Percentiles rank a stretch among this genome's conserved stretches.
phyloP scores from a whole-genome alignment of 2,113 vertebrate genomes.

The Hemiprocne comata region DNA sequence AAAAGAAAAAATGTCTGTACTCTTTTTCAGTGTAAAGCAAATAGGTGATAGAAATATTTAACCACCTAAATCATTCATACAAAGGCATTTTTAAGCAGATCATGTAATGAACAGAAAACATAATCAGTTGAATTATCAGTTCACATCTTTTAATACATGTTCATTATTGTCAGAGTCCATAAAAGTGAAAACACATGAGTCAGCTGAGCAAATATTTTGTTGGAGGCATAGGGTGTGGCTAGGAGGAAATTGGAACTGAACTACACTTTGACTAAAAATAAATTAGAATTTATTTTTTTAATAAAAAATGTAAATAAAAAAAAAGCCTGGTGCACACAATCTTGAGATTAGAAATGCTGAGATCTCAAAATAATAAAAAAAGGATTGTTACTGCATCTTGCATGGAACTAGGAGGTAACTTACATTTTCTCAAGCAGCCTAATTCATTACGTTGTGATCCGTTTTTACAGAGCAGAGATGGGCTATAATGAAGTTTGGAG shows the following conservation, averaged over 20 bases:
- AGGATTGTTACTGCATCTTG: background rate
- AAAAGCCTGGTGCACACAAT: background rate
- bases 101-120: background rate
- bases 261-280: background rate
- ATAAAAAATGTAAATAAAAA: background rate
- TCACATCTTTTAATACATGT: background rate
- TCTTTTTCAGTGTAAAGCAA: slow-evolving; percentile 19
- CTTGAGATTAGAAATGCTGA: background rate
- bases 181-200: background rate
- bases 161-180: background rate
- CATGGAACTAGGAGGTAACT: background rate
- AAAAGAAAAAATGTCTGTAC: background rate
- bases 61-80: background rate
- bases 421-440: background rate
- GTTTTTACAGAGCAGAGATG: background rate
- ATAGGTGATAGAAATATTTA: background rate
- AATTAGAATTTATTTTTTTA: background rate
- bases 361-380: background rate
- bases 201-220: background rate
- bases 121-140: background rate
- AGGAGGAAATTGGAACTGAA: background rate
- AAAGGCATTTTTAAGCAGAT: slow-evolving; percentile 30
- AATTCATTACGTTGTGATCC: background rate
- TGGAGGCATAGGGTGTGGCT: background rate
- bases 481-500: background rate